Base-by-base conservation (phyloP, 2,888 invertebrate genomes). In the Hirtodrosophila trivittata region DNA sequence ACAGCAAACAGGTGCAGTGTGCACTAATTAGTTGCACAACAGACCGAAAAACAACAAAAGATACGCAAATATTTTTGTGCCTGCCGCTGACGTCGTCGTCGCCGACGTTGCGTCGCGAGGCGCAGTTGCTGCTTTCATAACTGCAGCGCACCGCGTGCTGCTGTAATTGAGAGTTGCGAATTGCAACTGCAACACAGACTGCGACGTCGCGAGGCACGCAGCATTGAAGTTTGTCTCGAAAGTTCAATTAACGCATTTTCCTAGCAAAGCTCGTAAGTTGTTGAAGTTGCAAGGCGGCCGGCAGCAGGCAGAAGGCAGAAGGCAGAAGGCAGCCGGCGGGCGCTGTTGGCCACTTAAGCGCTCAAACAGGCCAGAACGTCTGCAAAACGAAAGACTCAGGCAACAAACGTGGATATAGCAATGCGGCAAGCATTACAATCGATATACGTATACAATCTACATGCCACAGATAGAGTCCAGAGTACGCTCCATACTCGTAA, bases 361-460 rank as follows among this genome's bases (percentile, higher is more conserved):
- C 83, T 86, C 87, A 86, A 87, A 82, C 87, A 87, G 87, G 84
- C 86, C 86, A 87, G 86, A 86, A 86, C 87, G 87, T 87, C 82
- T 87, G 81, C 73, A 33, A 67, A 87, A 69, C 81, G 75, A 83
- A 83, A 86, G 83, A 83, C 87, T 86, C 63, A 84, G 70, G 87
- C 85, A 87, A 80, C 86, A 71, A 83, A 83, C 82, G 66, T 75
- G 65, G 66, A 35, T 26, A 38, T 5, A 12, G 39, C 28, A 50
- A 39, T 5, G 6, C 12, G 8, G 33, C 13, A 18, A 13, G 25
- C 14, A 26, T 25, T 21, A 14, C 43, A 46, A 71, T 55, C 47
- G 39, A 65, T 51, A 57, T 30, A 18, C 9, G 10, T 13, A 18
- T 10, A 33, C 16, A 56, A 41, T 47, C 38, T 43, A 46, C 10